Evolutionary conservation across 2,888 invertebrate genomes (phyloP), one percentile per base, ranked within the genome.

Genomic region (Dinocampus coccinellae): DNA sequence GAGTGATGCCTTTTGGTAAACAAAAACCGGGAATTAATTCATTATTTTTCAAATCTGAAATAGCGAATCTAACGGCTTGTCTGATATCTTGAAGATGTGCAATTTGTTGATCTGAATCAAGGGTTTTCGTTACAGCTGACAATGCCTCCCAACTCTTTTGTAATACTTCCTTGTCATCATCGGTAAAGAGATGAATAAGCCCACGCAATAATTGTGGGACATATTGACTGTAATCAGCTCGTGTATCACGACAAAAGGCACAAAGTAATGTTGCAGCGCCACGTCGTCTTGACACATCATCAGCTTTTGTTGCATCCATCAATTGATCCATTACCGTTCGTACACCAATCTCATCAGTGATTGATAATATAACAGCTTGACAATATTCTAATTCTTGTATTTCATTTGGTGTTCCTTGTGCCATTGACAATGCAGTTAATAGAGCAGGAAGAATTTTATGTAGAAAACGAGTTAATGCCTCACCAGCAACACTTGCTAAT

Each of bases 401-500:
- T 88, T 93, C 94, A 71, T 90, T 89, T 0, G 91, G 88, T 24
- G 91, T 90, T 52, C 92, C 93, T 79, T 93, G 92, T 3, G 95
- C 92, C 39, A 91, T 90, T 0, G 91, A 92, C 64, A 97, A 89
- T 70, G 96, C 93, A 26, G 90, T 90, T 73, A 98, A 90, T 76
- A 99, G 89, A 26, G 99, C 97, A 33, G 97, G 97, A 79, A 99
- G 90, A 84, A 99, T 97, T 88, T 95, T 95, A 78, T 93, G 92
- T 75, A 99, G 90, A 87, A 97, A 97, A 83, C 95, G 93, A 10
- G 95, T 96, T 67, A 98, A 90, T 22, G 98, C 93, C 85, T 97
- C 96, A 57, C 97, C 98, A 58, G 98, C 97, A 4, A 98, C 98
- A 29, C 97, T 95, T 1, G 98, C 96, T 77, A 99, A 90, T 82